Evolutionary conservation across 1,140 invertebrate species (phyloP), one percentile per base, ranked within the genome.

Genomic region (Macrosteles quadrilineatus): DNA sequence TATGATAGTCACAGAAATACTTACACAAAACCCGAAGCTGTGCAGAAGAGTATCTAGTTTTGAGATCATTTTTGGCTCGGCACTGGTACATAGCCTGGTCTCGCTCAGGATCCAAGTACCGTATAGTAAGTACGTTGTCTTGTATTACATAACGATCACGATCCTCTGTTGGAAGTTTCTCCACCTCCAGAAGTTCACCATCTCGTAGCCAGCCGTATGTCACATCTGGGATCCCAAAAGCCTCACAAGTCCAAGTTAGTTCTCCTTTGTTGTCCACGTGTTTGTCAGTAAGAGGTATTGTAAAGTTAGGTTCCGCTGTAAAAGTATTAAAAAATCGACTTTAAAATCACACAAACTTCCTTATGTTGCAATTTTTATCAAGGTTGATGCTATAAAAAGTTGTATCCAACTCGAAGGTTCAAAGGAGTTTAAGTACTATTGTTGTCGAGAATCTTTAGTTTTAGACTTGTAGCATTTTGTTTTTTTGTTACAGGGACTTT

Each of bases 71-170:
- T 71, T 82, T 87, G 0, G 96, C 96, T 76, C 88, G 85, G 80
- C 97, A 99, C 76, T 98, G 96, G 80, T 95, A 98, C 93, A 98
- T 97, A n/a, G 91, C 96, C 69, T 91, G 87, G 83, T 99, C 96
- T 75, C 87, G 84, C 71, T 90, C 87, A 67, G 88, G 85, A 79
- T 93, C 86, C 19, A 96, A 79, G 74, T 88, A 85, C 72, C 86
- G 87, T 45, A 98, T 96, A 32, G 88, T 93, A 19, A 98, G 77
- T 4, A 96, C 90, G 85, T 96, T 97, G 74, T 95, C 93, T 77
- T 91, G 90, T 75, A 96, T 91, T 1, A 85, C 80, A 79, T 93
- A 95, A 45, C 93, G 83, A 74, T 89, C 88, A 67, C 85, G 84
- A 77, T 95, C 91, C 78, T 90, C 85, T 27, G 78, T 75, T 53